Base-by-base conservation (phyloP, 2,797 vertebrate genomes). In the Sphaeramia orbicularis region DNA sequence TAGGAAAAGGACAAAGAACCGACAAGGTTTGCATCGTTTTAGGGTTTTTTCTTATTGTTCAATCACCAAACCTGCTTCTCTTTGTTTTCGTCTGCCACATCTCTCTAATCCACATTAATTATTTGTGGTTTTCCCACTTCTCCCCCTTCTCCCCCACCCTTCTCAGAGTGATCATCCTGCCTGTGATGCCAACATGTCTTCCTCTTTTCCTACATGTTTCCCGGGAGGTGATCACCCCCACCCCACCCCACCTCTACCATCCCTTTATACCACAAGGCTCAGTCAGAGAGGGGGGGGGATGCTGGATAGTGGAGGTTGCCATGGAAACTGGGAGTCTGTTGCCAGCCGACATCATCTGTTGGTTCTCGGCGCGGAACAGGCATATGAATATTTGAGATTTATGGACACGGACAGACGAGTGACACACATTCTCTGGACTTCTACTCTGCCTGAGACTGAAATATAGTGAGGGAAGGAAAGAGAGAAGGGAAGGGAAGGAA, bases 291-390 rank as follows among this genome's bases (percentile, higher is more conserved):
- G 74, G 37, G n/a, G 49, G 42, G 36, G 65, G 62, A 61, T 36
- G 49, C 21, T 10, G 78, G 83, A 83, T 81, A 81, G 74, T 55
- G 80, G 65, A 60, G 74, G 93, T 93, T 90, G 71, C 89, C 87
- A 92, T 93, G 88, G 92, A 90, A 92, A 93, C 92, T 88, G 86
- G 45, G 67, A 88, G 89, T 86, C 84, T 85, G 80, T 88, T 72
- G 59, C 76, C 45, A 27, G 57, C 77, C 80, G 54, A 86, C 87
- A 86, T 90, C 86, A 89, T 92, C 67, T 83, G 84, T 72, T 76
- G 80, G 72, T 79, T 68, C 58, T 35, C 35, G 47, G 58, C 10
- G 47, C 27, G 38, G 74, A 81, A 53, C 57, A 21, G 57, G 18
- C 71, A 11, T 84, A 90, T 92, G 84, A 90, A 92, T 93, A 90